A percentile compares a stretch with the other conserved stretches of the same genome.
Evolutionary conservation across 2,113 vertebrate genomes (phyloP).

Genomic region (Hippocampus mohnikei): DNA sequence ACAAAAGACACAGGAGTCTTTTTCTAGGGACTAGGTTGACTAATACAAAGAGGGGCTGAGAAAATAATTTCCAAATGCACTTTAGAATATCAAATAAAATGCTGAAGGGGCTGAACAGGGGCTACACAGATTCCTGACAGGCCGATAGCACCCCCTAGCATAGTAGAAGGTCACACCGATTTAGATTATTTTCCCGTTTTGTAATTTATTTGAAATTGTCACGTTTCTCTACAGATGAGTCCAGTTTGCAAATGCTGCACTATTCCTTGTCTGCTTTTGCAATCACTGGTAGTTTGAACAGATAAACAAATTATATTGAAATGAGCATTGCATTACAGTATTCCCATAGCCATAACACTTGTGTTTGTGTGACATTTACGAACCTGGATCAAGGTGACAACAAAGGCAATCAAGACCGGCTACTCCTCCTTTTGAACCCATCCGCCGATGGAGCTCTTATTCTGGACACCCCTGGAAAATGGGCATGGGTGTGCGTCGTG

Average conservation of each 20-base stretch:
- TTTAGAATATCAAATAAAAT: no score
- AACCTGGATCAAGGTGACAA: slow-evolving; percentile 60
- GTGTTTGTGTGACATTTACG: slow-evolving; percentile 12
- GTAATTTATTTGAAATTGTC: neutral
- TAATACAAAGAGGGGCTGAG: no score
- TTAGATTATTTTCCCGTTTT: neutral
- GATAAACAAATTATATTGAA: neutral
- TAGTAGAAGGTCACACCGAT: neutral
- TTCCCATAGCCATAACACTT: neutral
- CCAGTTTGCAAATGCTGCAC: neutral
- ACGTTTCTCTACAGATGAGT: neutral
- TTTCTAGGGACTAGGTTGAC: no score
- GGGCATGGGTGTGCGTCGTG: slow-evolving; percentile 38
- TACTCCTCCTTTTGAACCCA: neutral
- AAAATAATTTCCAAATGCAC: no score
- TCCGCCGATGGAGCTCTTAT: neutral
- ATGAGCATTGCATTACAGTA: neutral
- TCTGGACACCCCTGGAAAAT: slow-evolving; percentile 44
- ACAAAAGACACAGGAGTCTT: no score
- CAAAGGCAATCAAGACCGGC: no score
- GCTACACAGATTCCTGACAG: no score
- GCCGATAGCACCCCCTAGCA: no score
- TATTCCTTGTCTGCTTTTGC: neutral
- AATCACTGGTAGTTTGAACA: neutral
- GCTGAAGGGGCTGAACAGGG: no score